These are phyloP conservation scores for Chionis minor DNA, from an alignment of 2,113 vertebrate genomes.

Conservation along the genomic window DNA sequence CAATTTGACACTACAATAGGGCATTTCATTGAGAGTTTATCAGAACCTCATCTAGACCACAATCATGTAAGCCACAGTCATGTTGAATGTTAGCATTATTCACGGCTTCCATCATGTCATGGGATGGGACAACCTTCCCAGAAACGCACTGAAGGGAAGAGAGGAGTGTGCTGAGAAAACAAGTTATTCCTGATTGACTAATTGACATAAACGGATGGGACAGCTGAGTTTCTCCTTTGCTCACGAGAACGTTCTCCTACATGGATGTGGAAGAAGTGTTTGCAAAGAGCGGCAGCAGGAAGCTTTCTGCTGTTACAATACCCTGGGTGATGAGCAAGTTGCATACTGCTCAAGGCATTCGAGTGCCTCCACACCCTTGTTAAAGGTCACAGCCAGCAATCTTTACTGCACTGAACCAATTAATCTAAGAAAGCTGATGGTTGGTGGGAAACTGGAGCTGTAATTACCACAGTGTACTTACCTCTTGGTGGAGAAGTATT, in stretches of 20 bases:
- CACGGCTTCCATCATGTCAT: background rate
- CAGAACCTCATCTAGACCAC: slow-evolving; percentile 30
- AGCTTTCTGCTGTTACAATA: background rate
- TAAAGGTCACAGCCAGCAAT: slow-evolving; percentile 18
- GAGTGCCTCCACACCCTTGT: background rate
- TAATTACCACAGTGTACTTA: background rate
- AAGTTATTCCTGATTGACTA: background rate
- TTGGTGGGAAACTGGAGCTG: background rate
- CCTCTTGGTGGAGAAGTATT: background rate
- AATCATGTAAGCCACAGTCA: background rate
- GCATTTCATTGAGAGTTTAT: slow-evolving; percentile 22
- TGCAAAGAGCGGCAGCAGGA: background rate
- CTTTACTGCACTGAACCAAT: background rate
- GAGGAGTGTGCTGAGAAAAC: background rate
- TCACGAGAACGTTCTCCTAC: background rate
- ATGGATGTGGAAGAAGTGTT: background rate
- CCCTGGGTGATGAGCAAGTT: background rate
- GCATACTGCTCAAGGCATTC: background rate
- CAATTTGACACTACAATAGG: slow-evolving; percentile 9
- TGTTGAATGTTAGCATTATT: background rate
- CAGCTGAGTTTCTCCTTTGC: background rate
- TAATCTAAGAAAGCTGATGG: background rate
- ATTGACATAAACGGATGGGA: background rate
- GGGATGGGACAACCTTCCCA: background rate
- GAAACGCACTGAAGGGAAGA: background rate